Percentiles rank a stretch among this genome's conserved stretches.
Conservation (phyloP, 1,140 invertebrate genomes). For the Portunus trituberculatus region DNA sequence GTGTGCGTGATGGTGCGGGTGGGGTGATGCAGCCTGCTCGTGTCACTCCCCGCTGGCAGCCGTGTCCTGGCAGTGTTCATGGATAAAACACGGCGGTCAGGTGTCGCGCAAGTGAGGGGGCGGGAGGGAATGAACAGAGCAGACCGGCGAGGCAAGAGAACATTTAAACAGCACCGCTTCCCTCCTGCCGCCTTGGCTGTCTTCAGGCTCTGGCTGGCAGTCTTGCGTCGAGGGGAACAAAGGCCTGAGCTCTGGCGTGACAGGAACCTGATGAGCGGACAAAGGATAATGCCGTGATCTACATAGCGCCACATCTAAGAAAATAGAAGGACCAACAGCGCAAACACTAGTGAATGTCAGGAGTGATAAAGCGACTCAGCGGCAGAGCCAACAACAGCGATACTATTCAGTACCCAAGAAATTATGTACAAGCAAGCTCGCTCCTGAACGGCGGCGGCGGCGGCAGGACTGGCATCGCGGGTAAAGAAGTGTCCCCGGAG, state of each 20-base stretch:
- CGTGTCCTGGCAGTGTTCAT: neutral
- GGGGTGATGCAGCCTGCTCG: neutral
- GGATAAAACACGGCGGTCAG: neutral
- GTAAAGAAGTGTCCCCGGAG: slow-evolving; percentile 28
- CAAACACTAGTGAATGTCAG: slow-evolving; percentile 11
- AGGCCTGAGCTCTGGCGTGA: neutral
- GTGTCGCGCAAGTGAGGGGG: neutral
- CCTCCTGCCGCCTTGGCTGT: neutral
- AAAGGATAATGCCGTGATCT: neutral
- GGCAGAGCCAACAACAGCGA: neutral
- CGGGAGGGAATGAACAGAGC: no score
- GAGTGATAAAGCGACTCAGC: neutral
- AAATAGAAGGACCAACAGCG: neutral
- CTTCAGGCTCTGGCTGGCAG: neutral
- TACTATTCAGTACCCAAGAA: neutral
- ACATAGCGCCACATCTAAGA: neutral
- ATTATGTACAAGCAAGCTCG: neutral
- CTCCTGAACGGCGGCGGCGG: neutral
- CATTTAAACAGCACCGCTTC: neutral
- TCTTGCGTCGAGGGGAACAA: neutral
- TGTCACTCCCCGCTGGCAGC: neutral
- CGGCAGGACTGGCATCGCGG: neutral
- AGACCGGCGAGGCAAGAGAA: no score
- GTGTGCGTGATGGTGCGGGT: neutral
- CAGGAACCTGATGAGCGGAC: neutral